phyloP scores from a whole-genome alignment of 2,113 vertebrate genomes.

The Riparia riparia region DNA sequence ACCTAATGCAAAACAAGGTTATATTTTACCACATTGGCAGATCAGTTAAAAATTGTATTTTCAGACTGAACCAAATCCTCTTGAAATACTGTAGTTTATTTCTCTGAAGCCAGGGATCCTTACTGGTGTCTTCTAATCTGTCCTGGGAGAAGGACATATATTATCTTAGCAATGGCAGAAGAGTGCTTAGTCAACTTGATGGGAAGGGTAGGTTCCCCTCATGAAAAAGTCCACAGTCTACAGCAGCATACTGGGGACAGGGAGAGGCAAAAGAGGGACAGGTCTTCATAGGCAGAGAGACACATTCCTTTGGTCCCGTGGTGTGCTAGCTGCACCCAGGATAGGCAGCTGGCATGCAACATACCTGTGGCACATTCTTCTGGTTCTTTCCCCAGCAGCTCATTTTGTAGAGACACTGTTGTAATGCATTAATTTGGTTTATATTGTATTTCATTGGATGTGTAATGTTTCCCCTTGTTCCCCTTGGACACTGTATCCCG shows the following conservation, averaged over 20 bases:
- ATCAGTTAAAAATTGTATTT: not conserved
- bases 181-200: not conserved
- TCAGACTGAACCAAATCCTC: not conserved
- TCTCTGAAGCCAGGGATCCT: not conserved
- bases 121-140: not conserved
- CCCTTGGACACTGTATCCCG: too few relatives aligned
- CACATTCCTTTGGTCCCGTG: not conserved
- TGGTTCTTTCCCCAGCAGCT: not conserved
- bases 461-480: too few relatives aligned
- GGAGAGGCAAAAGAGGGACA: not conserved
- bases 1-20: not conserved
- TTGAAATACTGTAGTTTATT: not conserved
- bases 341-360: not conserved
- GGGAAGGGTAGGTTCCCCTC: not conserved
- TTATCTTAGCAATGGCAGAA: not conserved
- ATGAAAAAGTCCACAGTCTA: not conserved
- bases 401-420: not conserved
- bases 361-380: accelerated
- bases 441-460: too few relatives aligned
- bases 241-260: accelerated
- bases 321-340: not conserved
- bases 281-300: not conserved
- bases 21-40: not conserved
- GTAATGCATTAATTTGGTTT: too few relatives aligned
- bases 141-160: not conserved